Conservation (phyloP, 2,888 invertebrate species). For the Amblyjoppa fuscipennis region DNA sequence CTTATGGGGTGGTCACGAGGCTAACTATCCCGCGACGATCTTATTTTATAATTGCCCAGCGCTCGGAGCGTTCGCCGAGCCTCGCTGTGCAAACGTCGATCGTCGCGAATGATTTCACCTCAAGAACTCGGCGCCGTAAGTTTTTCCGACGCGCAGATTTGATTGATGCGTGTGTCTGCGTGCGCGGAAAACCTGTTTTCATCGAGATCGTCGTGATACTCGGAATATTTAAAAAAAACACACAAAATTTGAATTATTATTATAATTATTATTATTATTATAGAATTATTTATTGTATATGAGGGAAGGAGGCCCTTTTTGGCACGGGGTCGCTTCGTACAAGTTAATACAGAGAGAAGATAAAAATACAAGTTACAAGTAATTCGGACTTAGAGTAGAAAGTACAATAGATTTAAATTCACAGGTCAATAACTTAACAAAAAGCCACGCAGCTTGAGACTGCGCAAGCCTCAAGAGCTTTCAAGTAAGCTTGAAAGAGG, state of each 20-base stretch:
- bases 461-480: no score
- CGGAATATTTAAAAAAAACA: background rate
- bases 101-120: conserved; percentile 24
- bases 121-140: conserved; percentile 16
- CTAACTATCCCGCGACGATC: conserved; percentile 71
- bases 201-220: background rate
- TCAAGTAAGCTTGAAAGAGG: no score
- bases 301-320: no score
- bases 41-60: conserved; percentile 73
- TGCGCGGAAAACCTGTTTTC: conserved; percentile 4
- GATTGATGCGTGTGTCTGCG: background rate
- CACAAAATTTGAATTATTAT: background rate
- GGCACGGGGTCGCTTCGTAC: no score
- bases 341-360: no score
- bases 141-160: conserved; percentile 7
- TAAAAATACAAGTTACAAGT: no score
- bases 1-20: conserved; percentile 70
- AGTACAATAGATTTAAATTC: no score
- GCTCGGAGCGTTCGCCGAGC: conserved; percentile 1
- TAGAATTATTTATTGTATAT: background rate
- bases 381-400: no score
- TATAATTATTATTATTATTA: background rate
- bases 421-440: no score
- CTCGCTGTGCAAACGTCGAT: conserved; percentile 12
- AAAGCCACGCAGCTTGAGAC: no score